Conservation (phyloP, 2,797 vertebrate genomes). For the Epinephelus coioides region DNA sequence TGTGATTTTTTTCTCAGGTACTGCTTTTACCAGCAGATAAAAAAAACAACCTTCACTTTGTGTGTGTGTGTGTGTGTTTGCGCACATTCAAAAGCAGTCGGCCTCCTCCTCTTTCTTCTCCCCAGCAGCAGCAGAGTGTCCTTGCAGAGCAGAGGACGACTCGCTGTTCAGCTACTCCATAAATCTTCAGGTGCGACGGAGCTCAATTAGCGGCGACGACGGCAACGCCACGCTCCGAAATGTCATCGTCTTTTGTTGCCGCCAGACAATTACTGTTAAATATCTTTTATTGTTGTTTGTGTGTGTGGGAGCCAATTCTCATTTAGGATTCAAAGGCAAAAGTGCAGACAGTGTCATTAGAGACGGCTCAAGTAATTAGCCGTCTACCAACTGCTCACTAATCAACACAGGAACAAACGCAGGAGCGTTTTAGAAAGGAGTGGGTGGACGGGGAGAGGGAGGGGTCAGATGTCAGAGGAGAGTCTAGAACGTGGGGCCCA, state of each 20-base stretch:
- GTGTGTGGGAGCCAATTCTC: slow-evolving; percentile 40
- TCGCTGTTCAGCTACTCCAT: slow-evolving; percentile 41
- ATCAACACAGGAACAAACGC: slow-evolving; percentile 31
- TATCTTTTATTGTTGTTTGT: slow-evolving; percentile 68
- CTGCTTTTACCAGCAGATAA: slow-evolving; percentile 41
- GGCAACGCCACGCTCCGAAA: slow-evolving; percentile 41
- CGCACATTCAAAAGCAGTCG: slow-evolving; percentile 6
- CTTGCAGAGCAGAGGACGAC: slow-evolving; percentile 60
- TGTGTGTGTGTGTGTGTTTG: neutral
- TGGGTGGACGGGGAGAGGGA: neutral
- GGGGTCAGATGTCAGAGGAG: slow-evolving; percentile 13
- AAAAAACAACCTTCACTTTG: slow-evolving; percentile 10
- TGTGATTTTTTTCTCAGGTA: neutral
- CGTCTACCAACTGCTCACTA: slow-evolving; percentile 14
- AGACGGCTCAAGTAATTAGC: slow-evolving; percentile 51
- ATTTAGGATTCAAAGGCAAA: slow-evolving; percentile 55
- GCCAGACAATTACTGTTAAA: slow-evolving; percentile 74
- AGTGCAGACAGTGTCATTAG: slow-evolving; percentile 52
- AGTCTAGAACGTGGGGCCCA: no score
- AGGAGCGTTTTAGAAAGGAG: neutral
- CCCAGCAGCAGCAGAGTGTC: slow-evolving; percentile 28
- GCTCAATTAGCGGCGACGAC: slow-evolving; percentile 67
- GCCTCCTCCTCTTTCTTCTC: slow-evolving; percentile 21
- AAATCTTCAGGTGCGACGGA: slow-evolving; percentile 65
- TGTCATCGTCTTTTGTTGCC: slow-evolving; percentile 66